Percentiles rank a stretch among this genome's conserved stretches.
phyloP scores from a whole-genome alignment of 2,113 vertebrate genomes.

The Coptodon rendalli region DNA sequence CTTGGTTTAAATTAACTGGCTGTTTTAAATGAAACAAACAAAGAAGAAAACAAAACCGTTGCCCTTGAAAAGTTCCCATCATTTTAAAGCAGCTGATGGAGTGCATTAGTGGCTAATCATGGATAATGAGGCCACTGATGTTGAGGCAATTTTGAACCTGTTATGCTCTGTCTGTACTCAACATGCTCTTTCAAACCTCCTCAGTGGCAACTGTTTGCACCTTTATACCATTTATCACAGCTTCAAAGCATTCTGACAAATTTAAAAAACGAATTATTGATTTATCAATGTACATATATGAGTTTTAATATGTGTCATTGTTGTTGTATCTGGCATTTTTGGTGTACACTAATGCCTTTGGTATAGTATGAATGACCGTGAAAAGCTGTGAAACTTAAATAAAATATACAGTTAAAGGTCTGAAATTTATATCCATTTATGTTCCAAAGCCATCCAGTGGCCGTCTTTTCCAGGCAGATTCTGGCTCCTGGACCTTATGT shows the following conservation, averaged over 20 bases:
- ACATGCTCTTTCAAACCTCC: not conserved
- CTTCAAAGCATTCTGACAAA: not conserved
- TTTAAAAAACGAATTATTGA: not conserved
- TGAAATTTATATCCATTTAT: not conserved
- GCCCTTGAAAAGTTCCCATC: not conserved
- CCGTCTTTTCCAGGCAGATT: not conserved
- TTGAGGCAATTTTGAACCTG: not conserved
- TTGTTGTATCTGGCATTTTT: not conserved
- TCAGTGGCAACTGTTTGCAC: not conserved
- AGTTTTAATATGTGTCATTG: not conserved
- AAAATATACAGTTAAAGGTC: not conserved
- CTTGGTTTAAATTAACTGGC: conserved; percentile 22
- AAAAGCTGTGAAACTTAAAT: not conserved
- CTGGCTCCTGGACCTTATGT: not conserved
- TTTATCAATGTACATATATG: not conserved
- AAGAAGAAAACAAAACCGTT: not conserved
- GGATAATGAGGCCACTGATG: not conserved
- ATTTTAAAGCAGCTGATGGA: not conserved
- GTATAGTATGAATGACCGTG: not conserved
- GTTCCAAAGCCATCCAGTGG: not conserved
- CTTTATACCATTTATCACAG: not conserved
- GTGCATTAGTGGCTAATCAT: not conserved
- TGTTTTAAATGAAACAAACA: not conserved
- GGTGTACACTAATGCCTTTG: not conserved
- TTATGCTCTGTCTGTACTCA: not conserved